Conservation (phyloP, 2,888 invertebrate species). For the Agrochola macilenta region DNA sequence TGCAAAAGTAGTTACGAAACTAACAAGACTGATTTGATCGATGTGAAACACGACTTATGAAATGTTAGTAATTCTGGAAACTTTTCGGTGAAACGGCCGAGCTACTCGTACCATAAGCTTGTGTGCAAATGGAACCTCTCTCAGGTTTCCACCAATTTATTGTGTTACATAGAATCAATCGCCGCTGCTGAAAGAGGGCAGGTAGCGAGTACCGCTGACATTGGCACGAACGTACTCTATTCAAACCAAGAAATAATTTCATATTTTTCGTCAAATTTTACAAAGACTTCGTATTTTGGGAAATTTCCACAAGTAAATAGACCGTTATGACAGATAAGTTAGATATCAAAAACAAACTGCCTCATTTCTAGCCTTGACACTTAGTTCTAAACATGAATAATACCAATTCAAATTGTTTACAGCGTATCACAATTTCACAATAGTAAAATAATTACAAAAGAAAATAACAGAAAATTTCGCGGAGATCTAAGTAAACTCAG, state of each 20-base stretch:
- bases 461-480: background rate
- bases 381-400: background rate
- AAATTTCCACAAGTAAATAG: background rate
- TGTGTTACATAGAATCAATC: constrained; percentile 42
- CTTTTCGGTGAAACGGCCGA: constrained; percentile 6
- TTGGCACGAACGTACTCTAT: constrained; percentile 14
- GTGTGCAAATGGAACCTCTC: constrained; percentile 28
- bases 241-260: constrained; percentile 3
- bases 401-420: background rate
- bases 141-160: constrained; percentile 34
- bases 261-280: background rate
- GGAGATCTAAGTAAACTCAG: background rate
- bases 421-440: background rate
- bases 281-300: background rate
- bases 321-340: background rate
- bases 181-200: constrained; percentile 14
- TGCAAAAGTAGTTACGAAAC: background rate
- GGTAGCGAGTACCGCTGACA: constrained; percentile 21
- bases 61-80: constrained; percentile 1
- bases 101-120: constrained; percentile 9
- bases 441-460: background rate
- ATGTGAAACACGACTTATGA: constrained; percentile 2
- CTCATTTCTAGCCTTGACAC: background rate
- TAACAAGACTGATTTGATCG: background rate
- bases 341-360: background rate